Percentiles rank a stretch among this genome's conserved stretches.
Conservation (phyloP, 2,888 invertebrate species). For the Gordius sp. region DNA sequence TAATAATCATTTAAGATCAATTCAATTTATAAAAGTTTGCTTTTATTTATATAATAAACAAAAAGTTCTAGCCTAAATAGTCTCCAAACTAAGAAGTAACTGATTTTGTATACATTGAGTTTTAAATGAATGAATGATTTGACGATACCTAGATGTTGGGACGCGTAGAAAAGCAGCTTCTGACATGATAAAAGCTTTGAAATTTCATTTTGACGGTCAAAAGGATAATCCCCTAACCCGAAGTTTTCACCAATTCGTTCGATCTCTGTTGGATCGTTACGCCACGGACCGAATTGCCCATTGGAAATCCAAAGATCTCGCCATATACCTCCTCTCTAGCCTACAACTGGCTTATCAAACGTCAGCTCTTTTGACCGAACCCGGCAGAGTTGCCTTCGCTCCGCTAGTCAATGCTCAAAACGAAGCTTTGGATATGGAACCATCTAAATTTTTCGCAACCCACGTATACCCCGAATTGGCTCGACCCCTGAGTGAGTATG, state of each 20-base stretch:
- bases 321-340: constrained; percentile 77
- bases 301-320: constrained; percentile 27
- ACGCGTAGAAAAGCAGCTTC: constrained; percentile 80
- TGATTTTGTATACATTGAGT: too few relatives aligned
- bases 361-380: constrained; percentile 64
- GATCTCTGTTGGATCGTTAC: constrained; percentile 19
- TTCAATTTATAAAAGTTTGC: too few relatives aligned
- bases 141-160: constrained; percentile 45
- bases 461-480: constrained; percentile 63
- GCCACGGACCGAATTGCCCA: neutral
- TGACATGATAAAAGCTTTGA: constrained; percentile 71
- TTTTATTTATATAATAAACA: too few relatives aligned
- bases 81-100: too few relatives aligned
- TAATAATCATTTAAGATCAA: too few relatives aligned
- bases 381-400: constrained; percentile 45
- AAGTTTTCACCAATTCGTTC: constrained; percentile 29
- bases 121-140: too few relatives aligned
- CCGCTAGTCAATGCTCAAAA: neutral
- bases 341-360: too few relatives aligned
- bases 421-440: constrained; percentile 47
- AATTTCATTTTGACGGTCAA: constrained; percentile 32
- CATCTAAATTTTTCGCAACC: constrained; percentile 57
- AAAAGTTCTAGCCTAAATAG: too few relatives aligned
- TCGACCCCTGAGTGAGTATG: too few relatives aligned
- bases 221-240: constrained; percentile 27